Conservation (phyloP, 1,140 invertebrate genomes). For the Euwallacea fornicatus region DNA sequence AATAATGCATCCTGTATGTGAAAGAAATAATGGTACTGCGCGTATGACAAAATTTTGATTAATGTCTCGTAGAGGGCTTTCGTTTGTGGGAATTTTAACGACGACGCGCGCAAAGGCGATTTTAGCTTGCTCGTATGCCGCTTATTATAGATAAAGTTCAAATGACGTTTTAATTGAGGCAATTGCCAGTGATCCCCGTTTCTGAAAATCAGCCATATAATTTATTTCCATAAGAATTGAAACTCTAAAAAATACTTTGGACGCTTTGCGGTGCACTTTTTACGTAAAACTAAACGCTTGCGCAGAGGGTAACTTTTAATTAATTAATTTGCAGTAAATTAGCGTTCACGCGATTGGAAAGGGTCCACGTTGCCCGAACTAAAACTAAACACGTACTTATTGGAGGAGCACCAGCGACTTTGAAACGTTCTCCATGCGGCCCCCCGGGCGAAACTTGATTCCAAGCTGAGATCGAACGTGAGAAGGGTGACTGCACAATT, state of each 20-base stretch:
- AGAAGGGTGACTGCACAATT: too few species aligned
- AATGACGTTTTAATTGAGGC: background rate
- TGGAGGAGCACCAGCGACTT: too few species aligned
- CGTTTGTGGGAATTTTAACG: background rate
- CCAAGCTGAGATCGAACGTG: too few species aligned
- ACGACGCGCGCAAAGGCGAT: background rate
- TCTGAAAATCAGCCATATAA: background rate
- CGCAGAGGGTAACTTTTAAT: background rate
- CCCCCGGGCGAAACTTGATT: too few species aligned
- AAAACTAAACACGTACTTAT: background rate
- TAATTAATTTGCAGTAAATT: background rate
- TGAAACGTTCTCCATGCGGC: too few species aligned
- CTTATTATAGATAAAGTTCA: constrained; percentile 1
- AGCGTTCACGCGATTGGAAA: background rate
- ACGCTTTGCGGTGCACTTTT: too few species aligned
- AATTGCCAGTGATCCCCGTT: background rate
- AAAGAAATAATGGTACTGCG: constrained; percentile 7
- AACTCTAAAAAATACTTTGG: background rate
- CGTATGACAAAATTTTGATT: constrained; percentile 13
- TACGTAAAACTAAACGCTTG: background rate
- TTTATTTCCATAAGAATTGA: background rate
- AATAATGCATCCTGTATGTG: constrained; percentile 2
- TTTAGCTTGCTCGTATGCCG: background rate
- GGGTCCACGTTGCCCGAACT: background rate
- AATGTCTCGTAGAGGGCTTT: background rate